Conservation (phyloP, 2,888 invertebrate species). For the Ophioninae sp. region DNA sequence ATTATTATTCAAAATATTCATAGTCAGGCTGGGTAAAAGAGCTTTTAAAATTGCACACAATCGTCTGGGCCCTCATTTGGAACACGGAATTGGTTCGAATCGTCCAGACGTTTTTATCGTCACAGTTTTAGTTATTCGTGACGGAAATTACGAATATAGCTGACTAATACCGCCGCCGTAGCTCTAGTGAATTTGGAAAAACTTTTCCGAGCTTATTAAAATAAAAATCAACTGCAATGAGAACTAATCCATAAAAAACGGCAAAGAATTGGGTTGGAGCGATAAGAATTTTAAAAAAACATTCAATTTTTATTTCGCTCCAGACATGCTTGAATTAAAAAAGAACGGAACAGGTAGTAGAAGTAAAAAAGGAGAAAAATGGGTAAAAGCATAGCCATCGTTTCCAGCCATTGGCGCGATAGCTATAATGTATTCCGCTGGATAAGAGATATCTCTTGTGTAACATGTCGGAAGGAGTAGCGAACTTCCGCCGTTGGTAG, state of each 20-base stretch:
- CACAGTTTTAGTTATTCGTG: neutral
- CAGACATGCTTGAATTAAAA: conserved; percentile 20
- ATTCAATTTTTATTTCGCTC: neutral
- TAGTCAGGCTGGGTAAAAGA: neutral
- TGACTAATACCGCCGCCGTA: neutral
- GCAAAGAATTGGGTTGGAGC: neutral
- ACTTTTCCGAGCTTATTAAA: neutral
- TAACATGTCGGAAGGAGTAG: conserved; percentile 61
- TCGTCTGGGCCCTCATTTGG: neutral
- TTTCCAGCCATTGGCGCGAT: conserved; percentile 66
- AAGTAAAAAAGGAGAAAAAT: conserved; percentile 45
- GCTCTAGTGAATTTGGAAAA: neutral
- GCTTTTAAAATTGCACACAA: neutral
- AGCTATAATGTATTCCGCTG: conserved; percentile 71
- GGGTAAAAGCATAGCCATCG: conserved; percentile 33
- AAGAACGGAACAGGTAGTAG: conserved; percentile 41
- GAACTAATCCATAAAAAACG: neutral
- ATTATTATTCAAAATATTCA: neutral
- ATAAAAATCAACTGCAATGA: neutral
- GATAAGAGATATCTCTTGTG: conserved; percentile 69
- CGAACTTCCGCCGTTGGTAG: conserved; percentile 54
- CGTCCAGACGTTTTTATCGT: neutral
- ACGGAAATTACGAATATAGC: neutral
- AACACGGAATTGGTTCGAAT: neutral
- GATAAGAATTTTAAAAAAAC: neutral